These are phyloP conservation scores for Plemyria rubiginata DNA, from an alignment of 2,888 invertebrate species.

Conservation along the genomic window DNA sequence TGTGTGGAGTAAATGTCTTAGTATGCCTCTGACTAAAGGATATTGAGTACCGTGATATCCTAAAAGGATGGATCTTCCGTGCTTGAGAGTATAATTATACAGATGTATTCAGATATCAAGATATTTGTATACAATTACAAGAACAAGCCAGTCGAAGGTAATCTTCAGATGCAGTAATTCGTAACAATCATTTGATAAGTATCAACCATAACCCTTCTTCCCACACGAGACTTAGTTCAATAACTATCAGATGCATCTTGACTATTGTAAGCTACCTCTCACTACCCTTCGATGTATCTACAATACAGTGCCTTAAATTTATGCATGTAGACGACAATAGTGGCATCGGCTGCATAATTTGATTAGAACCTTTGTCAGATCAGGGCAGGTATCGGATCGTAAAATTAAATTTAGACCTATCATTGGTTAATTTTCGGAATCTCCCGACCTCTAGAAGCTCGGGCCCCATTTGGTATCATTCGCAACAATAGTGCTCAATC, in stretches of 20 bases:
- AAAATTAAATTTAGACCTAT: conserved; percentile 83
- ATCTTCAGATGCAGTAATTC: conserved; percentile 72
- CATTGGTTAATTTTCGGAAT: conserved; percentile 84
- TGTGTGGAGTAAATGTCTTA: no score
- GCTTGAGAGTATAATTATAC: no score
- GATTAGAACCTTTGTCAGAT: conserved; percentile 80
- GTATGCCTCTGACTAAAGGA: no score
- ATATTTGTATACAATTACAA: neutral
- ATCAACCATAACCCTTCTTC: conserved; percentile 80
- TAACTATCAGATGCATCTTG: conserved; percentile 69
- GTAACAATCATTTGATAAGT: conserved; percentile 84
- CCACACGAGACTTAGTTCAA: conserved; percentile 76
- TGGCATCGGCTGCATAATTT: conserved; percentile 83
- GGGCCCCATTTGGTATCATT: conserved; percentile 68
- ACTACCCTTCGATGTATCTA: conserved; percentile 73
- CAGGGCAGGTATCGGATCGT: conserved; percentile 81
- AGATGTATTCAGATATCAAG: no score
- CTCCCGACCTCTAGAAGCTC: conserved; percentile 70
- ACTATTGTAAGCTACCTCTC: conserved; percentile 68
- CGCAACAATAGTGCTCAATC: conserved; percentile 77
- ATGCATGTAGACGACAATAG: conserved; percentile 80
- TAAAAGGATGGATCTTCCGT: no score
- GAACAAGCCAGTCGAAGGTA: conserved; percentile 28
- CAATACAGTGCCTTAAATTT: conserved; percentile 79
- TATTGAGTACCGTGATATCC: no score